A percentile compares a stretch with the other conserved stretches of the same genome.
Evolutionary conservation across 2,888 invertebrate genomes (phyloP).

Genomic region (Pinctada fucata): DNA sequence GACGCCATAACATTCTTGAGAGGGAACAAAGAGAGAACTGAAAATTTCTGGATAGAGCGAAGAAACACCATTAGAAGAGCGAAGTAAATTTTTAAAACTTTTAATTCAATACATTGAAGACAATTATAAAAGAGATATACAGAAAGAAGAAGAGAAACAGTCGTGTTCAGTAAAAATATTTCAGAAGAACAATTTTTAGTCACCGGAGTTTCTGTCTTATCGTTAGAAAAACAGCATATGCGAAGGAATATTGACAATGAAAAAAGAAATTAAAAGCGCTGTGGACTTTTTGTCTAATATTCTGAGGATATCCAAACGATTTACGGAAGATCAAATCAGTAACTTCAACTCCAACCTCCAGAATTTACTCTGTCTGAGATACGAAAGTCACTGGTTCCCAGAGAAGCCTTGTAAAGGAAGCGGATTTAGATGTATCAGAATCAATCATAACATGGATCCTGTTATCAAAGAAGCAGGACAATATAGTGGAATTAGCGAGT

Average conservation of each 20-base stretch:
- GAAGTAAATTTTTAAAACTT: neutral
- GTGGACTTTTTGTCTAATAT: constrained; percentile 66
- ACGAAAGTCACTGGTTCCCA: constrained; percentile 86
- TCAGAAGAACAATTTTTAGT: neutral
- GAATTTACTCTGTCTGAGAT: constrained; percentile 75
- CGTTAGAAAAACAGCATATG: neutral
- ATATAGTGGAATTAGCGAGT: constrained; percentile 81
- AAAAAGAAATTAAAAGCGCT: constrained; percentile 72
- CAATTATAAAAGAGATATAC: too few species aligned
- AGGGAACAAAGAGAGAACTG: constrained; percentile 29
- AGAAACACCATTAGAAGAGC: neutral
- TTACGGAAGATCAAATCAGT: constrained; percentile 51
- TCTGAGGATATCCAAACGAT: constrained; percentile 51
- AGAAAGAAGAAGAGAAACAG: neutral
- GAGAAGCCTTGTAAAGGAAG: constrained; percentile 85
- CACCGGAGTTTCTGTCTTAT: neutral
- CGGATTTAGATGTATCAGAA: constrained; percentile 85
- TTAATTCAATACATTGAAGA: too few species aligned
- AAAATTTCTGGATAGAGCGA: constrained; percentile 11
- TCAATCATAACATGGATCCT: constrained; percentile 85
- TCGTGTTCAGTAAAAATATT: neutral
- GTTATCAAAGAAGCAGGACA: constrained; percentile 83
- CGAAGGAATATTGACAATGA: constrained; percentile 54
- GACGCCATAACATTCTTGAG: constrained; percentile 36
- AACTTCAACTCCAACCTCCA: constrained; percentile 58